Evolutionary conservation across 2,888 invertebrate genomes (phyloP), one percentile per base, ranked within the genome.

Genomic region (Merodon equestris): DNA sequence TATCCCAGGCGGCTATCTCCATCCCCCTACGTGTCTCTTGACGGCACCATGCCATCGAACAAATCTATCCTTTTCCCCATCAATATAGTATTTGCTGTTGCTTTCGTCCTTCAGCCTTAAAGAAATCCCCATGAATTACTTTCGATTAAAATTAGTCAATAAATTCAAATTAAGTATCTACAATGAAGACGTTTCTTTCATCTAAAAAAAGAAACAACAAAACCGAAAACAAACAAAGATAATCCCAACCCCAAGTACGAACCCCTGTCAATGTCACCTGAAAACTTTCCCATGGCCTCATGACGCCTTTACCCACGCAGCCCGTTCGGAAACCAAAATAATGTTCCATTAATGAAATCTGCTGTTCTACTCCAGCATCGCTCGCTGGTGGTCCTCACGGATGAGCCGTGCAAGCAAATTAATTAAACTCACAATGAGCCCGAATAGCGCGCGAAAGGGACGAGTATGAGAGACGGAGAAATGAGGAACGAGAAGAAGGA

Each of bases 131-230:
- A 13, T 34, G 19, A 61, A 60, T 45, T 45, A 47, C 60, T 71
- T 27, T 57, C 66, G 72, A 72, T 77, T 61, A 61, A 67, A 77
- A 72, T 77, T 47, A 67, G 56, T 77, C 76, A 57, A 77, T 77
- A 77, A 77, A 77, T 77, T 72, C 72, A 44, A 77, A 72, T 76
- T 76, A 57, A 51, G 51, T 40, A 60, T 61, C 66, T 40, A 47
- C 54, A 56, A 71, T 56, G 50, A 56, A 36, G 40, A 38, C 45
- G 17, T 51, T 66, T 56, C 54, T 7, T 27, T 27, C 27, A 27
- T 7, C 27, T 7, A 27, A 7, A 27, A 27, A 27, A 27, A n/a
- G n/a, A n/a, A n/a, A n/a, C n/a, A n/a, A n/a, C n/a, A n/a, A n/a
- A n/a, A n/a, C 13, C 3, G 9, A 48, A 51, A 44, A 44, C 51